Evolutionary conservation across 1,140 invertebrate genomes (phyloP).

Genomic region (Bradynema listronoti): DNA sequence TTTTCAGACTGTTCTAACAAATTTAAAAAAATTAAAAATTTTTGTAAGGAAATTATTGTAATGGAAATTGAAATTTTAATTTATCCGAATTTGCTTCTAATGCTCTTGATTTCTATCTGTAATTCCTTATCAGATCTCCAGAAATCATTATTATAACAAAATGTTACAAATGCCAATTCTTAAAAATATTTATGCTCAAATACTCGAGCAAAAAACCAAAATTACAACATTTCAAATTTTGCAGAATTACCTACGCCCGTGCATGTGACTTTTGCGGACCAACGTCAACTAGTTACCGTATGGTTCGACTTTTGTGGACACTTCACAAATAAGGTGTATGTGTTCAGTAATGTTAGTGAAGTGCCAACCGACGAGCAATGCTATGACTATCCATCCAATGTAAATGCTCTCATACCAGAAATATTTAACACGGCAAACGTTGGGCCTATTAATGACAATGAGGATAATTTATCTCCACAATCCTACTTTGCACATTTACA

Average conservation of each 20-base stretch:
- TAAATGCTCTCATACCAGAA: background rate
- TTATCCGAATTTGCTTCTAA: no score
- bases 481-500: conserved; percentile 45
- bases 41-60: no score
- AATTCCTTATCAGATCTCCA: no score
- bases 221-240: conserved; percentile 16
- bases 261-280: conserved; percentile 38
- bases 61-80: no score
- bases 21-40: no score
- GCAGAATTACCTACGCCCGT: conserved; percentile 55
- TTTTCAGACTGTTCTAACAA: no score
- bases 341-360: conserved; percentile 17
- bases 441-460: conserved; percentile 14
- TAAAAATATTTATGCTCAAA: no score
- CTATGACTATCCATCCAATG: background rate
- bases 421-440: background rate
- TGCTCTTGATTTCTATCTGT: background rate
- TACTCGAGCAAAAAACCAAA: background rate
- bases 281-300: conserved; percentile 46
- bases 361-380: background rate
- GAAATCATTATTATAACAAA: no score
- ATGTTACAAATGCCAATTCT: no score
- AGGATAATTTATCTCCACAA: conserved; percentile 31
- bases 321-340: conserved; percentile 57
- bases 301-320: conserved; percentile 58